Percentiles rank a stretch among this genome's conserved stretches.
Evolutionary conservation across 2,797 vertebrate genomes (phyloP).

Genomic region (Sebastes aleutianus): DNA sequence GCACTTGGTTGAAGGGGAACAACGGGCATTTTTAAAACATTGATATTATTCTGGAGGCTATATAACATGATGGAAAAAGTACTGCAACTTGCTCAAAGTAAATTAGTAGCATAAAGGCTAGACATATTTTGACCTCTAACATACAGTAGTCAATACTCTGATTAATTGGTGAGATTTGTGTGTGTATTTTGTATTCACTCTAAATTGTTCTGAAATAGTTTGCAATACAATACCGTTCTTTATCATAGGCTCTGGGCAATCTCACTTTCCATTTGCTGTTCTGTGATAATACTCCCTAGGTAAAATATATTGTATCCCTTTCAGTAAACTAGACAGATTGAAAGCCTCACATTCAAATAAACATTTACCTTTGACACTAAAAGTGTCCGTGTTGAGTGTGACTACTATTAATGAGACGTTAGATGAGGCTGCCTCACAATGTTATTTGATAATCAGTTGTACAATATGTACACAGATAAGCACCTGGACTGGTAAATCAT

Average conservation of each 20-base stretch:
- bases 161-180: background rate
- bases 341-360: background rate
- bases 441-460: background rate
- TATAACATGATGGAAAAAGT: no score
- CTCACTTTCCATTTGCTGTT: background rate
- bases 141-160: background rate
- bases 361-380: background rate
- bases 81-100: background rate
- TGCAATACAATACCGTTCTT: background rate
- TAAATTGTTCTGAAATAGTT: background rate
- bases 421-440: conserved; percentile 1
- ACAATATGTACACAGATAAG: background rate
- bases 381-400: background rate
- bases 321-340: background rate
- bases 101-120: background rate
- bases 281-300: background rate
- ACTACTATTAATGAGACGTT: background rate
- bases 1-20: background rate
- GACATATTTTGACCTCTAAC: background rate
- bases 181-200: background rate
- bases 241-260: background rate
- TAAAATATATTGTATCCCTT: background rate
- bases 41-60: no score
- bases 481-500: background rate
- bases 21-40: no score